phyloP scores from a whole-genome alignment of 2,113 vertebrate species.

The Mus musculus region GRCm39 chr4:68536501-68537000 shows the following conservation, averaged over 20 bases:
- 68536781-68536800: not conserved
- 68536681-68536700: not conserved
- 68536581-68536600: accelerated
- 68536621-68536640: not conserved
- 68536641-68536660: not conserved
- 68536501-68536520: not conserved
- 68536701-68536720: not conserved
- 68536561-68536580: not conserved
- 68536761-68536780: not conserved
- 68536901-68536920: not conserved
- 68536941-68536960: conserved; percentile 14
- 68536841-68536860: not conserved
- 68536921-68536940: conserved; percentile 63
- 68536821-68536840: not conserved
- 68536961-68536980: conserved; percentile 61
- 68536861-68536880: not conserved
- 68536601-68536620: not conserved
- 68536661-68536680: not conserved
- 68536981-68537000: conserved; percentile 48
- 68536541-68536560: not conserved
- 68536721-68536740: not conserved
- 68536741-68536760: not conserved
- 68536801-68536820: not conserved
- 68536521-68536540: not conserved
- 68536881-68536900: not conserved